Evolutionary conservation across 2,113 vertebrate species (phyloP), one percentile per base, ranked within the genome.

Genomic region (Junco hyemalis): DNA sequence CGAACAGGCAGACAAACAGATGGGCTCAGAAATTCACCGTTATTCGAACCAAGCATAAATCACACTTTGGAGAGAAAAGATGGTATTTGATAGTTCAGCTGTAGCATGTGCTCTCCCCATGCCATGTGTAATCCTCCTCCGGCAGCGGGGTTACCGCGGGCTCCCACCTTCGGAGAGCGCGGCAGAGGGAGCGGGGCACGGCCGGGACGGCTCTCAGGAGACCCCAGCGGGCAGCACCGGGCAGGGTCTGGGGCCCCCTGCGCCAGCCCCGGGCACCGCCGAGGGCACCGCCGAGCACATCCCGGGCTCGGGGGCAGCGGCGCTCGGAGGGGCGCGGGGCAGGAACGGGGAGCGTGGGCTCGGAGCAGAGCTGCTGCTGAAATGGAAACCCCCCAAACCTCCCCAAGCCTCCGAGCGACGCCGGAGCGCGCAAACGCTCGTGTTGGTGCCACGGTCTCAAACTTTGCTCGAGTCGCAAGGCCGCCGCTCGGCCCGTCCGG

Each of bases 361-460:
- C 8, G 81, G 61, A 31, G 36, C 59, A 2, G 48, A 4, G 14
- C 78, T 11, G 53, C 78, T 12, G 53, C 50, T 22, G 12, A 19
- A 50, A 31, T 0, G 42, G 66, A 15, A 23, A 0, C 0, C 2
- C 25, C 29, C 57, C 48, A 12, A 8, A 40, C 1, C 23, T 24
- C 38, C 40, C 17, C 31, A 14, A 14, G 3, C 8, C 44, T 3
- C 31, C 31, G 50, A 6, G 7, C 2, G 44, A 11, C 60, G 9
- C 25, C 74, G 7, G 8, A 22, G 44, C 81, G 11, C 69, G 5
- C 23, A 3, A 9, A 5, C 6, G 6, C 7, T 2, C 44, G 11
- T 1, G 4, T 15, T 5, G 5, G 42, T 10, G 1, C 0, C 25
- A 0, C 2, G 4, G 23, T 5, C 81, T 3, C 21, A 71, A 71